Evolutionary conservation across 2,797 vertebrate species (phyloP), one percentile per base, ranked within the genome.

Genomic region (Eulemur rubriventer): DNA sequence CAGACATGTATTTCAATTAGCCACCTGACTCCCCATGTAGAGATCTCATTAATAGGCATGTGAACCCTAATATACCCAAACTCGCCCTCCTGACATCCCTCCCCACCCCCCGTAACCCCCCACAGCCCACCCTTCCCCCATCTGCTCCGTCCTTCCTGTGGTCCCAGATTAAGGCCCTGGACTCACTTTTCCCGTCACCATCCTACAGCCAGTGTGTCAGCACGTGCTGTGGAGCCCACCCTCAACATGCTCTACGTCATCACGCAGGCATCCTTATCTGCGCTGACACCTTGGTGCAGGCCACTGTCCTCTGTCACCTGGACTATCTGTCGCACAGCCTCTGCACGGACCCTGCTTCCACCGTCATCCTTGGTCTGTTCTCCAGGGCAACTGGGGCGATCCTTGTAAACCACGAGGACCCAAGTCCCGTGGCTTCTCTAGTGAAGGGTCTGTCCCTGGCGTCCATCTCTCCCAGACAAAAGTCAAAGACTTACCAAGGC

Each of bases 211-310:
- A 46, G 22, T 33, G 52, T 72, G 30, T 46, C 50, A 30, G 38
- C 18, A 61, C 52, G 30, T 7, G 6, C 55, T 20, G 20, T 24
- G 28, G 41, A 6, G 26, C 43, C 24, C 17, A 7, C 57, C 65
- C 52, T 72, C 63, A 7, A n/a, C 13, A 41, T 13, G 1, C 17
- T 24, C 13, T 7, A 4, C 2, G 20, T 10, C 52, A 18, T 30
- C n/a, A 0, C 17, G 17, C 1, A 1, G 43, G 7, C 20, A 0
- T 61, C 35, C 16, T 12, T 13, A 18, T 13, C 4, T 26, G 26
- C 1, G 0, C 50, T 1, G 6, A 18, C 16, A 5, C n/a, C 9
- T 28, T 2, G 3, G 48, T 6, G 12, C 26, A 22, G 2, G 22
- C 20, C 81, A 5, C 24, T 14, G 8, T 28, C 46, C 5, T 16